A percentile compares a stretch with the other conserved stretches of the same genome.
Evolutionary conservation across 2,888 invertebrate genomes (phyloP).

Genomic region (Macroteleia sp.): DNA sequence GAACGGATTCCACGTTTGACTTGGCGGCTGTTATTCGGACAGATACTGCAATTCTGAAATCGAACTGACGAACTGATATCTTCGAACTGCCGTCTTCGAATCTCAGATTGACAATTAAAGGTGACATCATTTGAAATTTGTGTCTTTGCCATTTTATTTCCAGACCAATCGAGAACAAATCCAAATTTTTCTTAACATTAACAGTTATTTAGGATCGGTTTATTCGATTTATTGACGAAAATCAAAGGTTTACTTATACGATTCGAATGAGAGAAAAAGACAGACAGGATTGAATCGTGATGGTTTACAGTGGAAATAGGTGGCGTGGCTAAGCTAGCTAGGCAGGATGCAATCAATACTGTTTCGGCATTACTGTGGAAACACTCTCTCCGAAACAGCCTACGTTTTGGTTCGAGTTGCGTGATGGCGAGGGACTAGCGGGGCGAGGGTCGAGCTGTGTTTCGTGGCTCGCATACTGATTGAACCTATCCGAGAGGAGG

Average conservation of each 20-base stretch:
- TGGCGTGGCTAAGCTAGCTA: slow-evolving; percentile 75
- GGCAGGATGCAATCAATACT: slow-evolving; percentile 83
- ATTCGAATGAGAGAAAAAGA: slow-evolving; percentile 11
- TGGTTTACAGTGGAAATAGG: slow-evolving; percentile 68
- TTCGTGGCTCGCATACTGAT: slow-evolving; percentile 84
- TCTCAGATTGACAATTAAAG: slow-evolving; percentile 9
- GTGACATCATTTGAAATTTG: neutral
- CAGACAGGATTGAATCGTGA: slow-evolving; percentile 38
- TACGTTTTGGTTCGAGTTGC: slow-evolving; percentile 76
- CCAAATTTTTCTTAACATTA: neutral
- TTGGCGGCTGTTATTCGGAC: slow-evolving; percentile 15
- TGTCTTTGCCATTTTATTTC: neutral
- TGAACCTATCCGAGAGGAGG: slow-evolving; percentile 74
- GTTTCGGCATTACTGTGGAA: slow-evolving; percentile 83
- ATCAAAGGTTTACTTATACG: slow-evolving; percentile 25
- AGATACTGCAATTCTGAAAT: slow-evolving; percentile 11
- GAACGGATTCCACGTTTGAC: slow-evolving; percentile 28
- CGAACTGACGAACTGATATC: neutral
- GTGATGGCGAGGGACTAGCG: slow-evolving; percentile 57
- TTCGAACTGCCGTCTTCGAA: neutral
- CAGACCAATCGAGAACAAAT: neutral
- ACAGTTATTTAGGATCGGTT: slow-evolving; percentile 5
- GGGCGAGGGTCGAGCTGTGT: slow-evolving; percentile 68
- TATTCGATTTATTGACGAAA: slow-evolving; percentile 11
- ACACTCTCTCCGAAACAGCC: slow-evolving; percentile 82